phyloP scores from a whole-genome alignment of 2,888 invertebrate genomes.

The Celastrina argiolus region DNA sequence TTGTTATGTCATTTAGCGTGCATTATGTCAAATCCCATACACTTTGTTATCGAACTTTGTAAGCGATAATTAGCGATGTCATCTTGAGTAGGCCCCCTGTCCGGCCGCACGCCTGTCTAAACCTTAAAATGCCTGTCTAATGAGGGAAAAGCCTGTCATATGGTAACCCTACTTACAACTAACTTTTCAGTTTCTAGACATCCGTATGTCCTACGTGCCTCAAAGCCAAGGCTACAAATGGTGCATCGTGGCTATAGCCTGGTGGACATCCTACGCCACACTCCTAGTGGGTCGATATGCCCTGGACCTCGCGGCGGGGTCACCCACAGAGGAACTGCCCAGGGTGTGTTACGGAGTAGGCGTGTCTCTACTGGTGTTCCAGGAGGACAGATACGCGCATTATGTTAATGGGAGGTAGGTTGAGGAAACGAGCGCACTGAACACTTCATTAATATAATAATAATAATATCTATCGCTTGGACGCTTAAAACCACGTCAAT shows the following conservation, averaged over 20 bases:
- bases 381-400: slow-evolving; percentile 64
- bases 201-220: slow-evolving; percentile 48
- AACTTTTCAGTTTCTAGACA: slow-evolving; percentile 44
- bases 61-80: too few species aligned
- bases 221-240: slow-evolving; percentile 54
- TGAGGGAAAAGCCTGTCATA: too few species aligned
- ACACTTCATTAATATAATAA: too few species aligned
- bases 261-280: slow-evolving; percentile 53
- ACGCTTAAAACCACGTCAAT: too few species aligned
- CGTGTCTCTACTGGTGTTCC: slow-evolving; percentile 58
- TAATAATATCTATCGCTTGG: too few species aligned
- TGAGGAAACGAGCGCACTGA: neutral
- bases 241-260: slow-evolving; percentile 48
- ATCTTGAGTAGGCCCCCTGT: too few species aligned
- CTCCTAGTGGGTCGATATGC: slow-evolving; percentile 42
- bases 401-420: slow-evolving; percentile 67
- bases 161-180: too few species aligned
- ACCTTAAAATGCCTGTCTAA: too few species aligned
- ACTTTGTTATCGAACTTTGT: too few species aligned
- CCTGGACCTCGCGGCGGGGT: slow-evolving; percentile 39
- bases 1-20: too few species aligned
- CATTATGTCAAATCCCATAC: too few species aligned
- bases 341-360: slow-evolving; percentile 52
- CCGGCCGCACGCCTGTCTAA: too few species aligned
- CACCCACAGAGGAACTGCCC: slow-evolving; percentile 40